Base-by-base conservation (phyloP, 1,140 invertebrate species). In the Pachypsylla venusta region DNA sequence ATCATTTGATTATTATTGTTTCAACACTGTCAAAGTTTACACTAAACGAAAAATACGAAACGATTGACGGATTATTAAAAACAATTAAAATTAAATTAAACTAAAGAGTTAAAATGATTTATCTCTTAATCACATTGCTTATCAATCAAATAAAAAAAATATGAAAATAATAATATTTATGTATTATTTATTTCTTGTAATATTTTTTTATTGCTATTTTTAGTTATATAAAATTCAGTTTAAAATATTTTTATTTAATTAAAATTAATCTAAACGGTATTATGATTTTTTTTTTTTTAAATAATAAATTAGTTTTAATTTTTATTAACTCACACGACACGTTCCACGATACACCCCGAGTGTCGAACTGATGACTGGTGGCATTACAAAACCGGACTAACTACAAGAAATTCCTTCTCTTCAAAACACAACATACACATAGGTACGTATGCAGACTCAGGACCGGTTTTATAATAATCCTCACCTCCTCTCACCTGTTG, bases 331-430 rank as follows among this genome's bases (percentile, higher is more conserved):
- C 42, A 10, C 42, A 48, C 42, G 22, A 48, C 42, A 48, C 42
- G n/a, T n/a, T 5, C 16, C 42, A 48, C 42, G 42, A 48, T 19
- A 48, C 42, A 48, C 42, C 22, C 42, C 16, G 42, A 48, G 42
- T 48, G 42, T 48, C 42, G 42, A 48, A 48, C 42, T 48, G 42
- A 48, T 48, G 42, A 48, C 42, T 48, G 42, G 42, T 48, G 42
- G 42, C 22, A 19, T n/a, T 19, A 48, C 42, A 48, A 48, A 48
- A 48, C 42, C 42, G 42, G 42, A 48, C 42, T 48, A 48, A 48
- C 42, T 48, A 48, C 42, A 48, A 48, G 42, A 48, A 48, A 48
- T 48, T 48, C 42, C 42, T 48, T 48, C 42, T 48, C 42, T 48
- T 48, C 42, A 48, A 48, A 48, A 48, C 42, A 48, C 4, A 48